phyloP scores from a whole-genome alignment of 2,797 vertebrate species.

The Taenioides sp. region DNA sequence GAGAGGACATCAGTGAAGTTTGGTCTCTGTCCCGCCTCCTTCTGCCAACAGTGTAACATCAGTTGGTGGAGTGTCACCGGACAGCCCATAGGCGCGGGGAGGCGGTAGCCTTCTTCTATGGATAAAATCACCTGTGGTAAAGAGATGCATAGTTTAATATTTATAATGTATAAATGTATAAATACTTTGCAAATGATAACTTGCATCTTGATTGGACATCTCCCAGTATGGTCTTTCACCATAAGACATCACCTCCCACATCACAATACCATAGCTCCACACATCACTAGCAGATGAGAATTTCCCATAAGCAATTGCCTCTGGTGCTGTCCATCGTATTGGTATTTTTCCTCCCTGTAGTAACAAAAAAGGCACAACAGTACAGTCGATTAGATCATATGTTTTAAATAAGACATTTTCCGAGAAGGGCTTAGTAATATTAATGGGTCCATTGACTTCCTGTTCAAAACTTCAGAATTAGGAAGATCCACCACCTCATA shows the following conservation, averaged over 20 bases:
- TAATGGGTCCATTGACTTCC: too few species aligned
- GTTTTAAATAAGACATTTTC: background rate
- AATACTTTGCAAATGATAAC: slow-evolving; percentile 39
- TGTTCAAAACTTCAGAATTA: too few species aligned
- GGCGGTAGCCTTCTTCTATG: slow-evolving; percentile 97
- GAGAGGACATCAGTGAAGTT: slow-evolving; percentile 88
- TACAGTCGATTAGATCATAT: background rate
- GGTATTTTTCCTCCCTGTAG: slow-evolving; percentile 95
- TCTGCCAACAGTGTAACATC: slow-evolving; percentile 99
- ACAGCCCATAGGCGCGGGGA: slow-evolving; percentile 95
- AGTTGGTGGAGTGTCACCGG: slow-evolving; percentile 93
- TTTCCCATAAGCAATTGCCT: slow-evolving; percentile 95
- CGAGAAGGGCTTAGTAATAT: too few species aligned
- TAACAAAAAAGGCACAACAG: slow-evolving; percentile 21
- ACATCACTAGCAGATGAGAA: slow-evolving; percentile 94
- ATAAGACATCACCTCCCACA: slow-evolving; percentile 99
- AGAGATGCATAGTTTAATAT: slow-evolving; percentile 1
- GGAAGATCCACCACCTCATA: too few species aligned
- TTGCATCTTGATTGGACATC: slow-evolving; percentile 99
- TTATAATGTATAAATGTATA: background rate
- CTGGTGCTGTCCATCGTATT: slow-evolving; percentile 96
- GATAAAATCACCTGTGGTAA: slow-evolving; percentile 90
- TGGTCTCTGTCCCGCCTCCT: slow-evolving; percentile 90
- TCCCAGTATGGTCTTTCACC: slow-evolving; percentile 98
- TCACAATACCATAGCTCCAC: slow-evolving; percentile 97